Base-by-base conservation (phyloP, 2,888 invertebrate genomes). In the Sphecodes monilicornis region DNA sequence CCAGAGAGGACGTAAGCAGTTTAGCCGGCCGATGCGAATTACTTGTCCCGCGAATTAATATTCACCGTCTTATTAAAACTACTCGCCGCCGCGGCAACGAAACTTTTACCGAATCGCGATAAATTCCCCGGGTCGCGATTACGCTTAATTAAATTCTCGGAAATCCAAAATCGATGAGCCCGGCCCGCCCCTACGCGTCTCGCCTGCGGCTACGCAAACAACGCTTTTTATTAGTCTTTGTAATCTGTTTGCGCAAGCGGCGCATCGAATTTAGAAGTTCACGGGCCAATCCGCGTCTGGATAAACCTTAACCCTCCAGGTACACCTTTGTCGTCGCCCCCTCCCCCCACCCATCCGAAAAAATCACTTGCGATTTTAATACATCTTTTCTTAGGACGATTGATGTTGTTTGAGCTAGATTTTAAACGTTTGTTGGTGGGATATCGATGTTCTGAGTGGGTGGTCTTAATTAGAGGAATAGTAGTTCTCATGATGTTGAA, bases 41-140 rank as follows among this genome's bases (percentile, higher is more conserved):
- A 77, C 82, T 83, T 87, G 79, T 86, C 79, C 79, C 83, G 80
- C 78, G 85, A 88, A 90, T 88, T 90, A 90, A 87, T 90, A 86
- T 75, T 76, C 80, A 60, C 77, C 69, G 75, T 68, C 78, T 86
- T 84, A 84, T 80, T 78, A 82, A 82, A 86, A 84, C 78, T 77
- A 57, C 74, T 46, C 54, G 54, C 43, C 50, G 50, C n/a, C n/a
- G 3, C 54, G n/a, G 54, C 54, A 3, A n/a, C 36, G 29, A 60
- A 76, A 80, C 78, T 85, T 86, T 81, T 64, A 39, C 78, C 71
- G 76, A 66, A 60, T 22, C 57, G 43, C 71, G 79, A 79, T 85
- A 76, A 84, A 84, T 76, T 80, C 41, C 43, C 29, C 69, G 29
- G 29, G 16, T 29, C 60, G 60, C 50, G 64, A 73, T 85, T 73